Evolutionary conservation across 2,888 invertebrate genomes (phyloP), one percentile per base, ranked within the genome.

Genomic region (Sinopyrophorus schimmeli): DNA sequence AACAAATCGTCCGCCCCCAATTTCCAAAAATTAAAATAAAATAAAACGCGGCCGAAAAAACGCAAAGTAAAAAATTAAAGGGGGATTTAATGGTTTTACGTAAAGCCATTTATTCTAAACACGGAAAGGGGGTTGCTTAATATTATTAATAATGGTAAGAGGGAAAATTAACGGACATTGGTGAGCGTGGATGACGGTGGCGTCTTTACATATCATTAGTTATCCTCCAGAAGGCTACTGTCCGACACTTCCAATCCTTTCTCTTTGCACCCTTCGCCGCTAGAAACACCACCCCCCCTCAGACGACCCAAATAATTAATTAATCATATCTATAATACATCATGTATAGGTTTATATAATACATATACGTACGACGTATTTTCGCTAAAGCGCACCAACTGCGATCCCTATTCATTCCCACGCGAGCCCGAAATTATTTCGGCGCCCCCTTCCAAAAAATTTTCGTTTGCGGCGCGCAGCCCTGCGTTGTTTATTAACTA

Each of bases 151-250:
- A 63, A 62, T 59, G 61, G 59, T 60, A 62, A 62, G 59, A 58
- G 59, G 62, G 60, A 63, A 63, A 60, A 63, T 60, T 58, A 58
- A 51, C 54, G 59, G 52, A 55, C 53, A 50, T 23, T 47, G 37
- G 47, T 31, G 50, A 35, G 47, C 53, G 55, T 58, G 58, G 61
- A 62, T 60, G 59, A 59, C 57, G 59, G 54, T 60, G 64, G 63
- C 69, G 69, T 71, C 71, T 71, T 71, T 70, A 71, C 71, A 69
- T 69, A 71, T 71, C 71, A 71, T 71, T 71, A 71, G 71, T 71
- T 71, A 70, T 70, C 69, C 70, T 70, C n/a, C 69, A 67, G 63
- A 63, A 57, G 59, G 63, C 62, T 58, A 61, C 60, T 60, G 60
- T 44, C 54, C 57, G 57, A 54, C 59, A 57, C 59, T 58, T 56